A percentile compares a stretch with the other conserved stretches of the same genome.
Conservation (phyloP, 2,888 invertebrate species). For the Aricia artaxerxes region DNA sequence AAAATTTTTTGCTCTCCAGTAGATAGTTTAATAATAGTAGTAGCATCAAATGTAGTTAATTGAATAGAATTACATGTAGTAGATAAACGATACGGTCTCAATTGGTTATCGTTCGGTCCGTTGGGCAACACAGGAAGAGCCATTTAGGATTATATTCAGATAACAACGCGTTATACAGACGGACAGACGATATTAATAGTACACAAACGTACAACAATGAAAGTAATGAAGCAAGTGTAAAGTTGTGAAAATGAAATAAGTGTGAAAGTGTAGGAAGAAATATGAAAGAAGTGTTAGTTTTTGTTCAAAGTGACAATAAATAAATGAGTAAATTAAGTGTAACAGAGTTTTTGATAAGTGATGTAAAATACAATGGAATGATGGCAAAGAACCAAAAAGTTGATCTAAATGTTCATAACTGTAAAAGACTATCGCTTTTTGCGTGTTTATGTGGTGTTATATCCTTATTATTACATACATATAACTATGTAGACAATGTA, state of each 20-base stretch:
- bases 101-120: conserved; percentile 64
- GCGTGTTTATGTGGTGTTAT: conserved; percentile 63
- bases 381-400: conserved; percentile 36
- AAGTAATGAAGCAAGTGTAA: not conserved
- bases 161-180: conserved; percentile 45
- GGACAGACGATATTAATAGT: conserved; percentile 30
- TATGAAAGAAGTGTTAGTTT: not conserved
- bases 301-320: not conserved
- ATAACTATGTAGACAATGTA: conserved; percentile 53
- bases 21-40: not conserved
- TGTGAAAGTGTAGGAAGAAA: not conserved
- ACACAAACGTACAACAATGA: conserved; percentile 3
- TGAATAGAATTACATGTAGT: conserved; percentile 15
- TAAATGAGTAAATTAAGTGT: not conserved
- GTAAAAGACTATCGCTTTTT: conserved; percentile 60
- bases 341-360: not conserved
- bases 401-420: conserved; percentile 47
- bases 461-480: conserved; percentile 64
- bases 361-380: conserved; percentile 36
- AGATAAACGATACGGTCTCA: conserved; percentile 48
- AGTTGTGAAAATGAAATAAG: not conserved
- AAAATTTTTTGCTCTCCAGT: not conserved
- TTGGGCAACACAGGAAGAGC: conserved; percentile 73
- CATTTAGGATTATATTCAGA: conserved; percentile 68
- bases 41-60: not conserved